Percentiles rank a stretch among this genome's conserved stretches.
Evolutionary conservation across 1,140 invertebrate genomes (phyloP).

Genomic region (Atta texana): DNA sequence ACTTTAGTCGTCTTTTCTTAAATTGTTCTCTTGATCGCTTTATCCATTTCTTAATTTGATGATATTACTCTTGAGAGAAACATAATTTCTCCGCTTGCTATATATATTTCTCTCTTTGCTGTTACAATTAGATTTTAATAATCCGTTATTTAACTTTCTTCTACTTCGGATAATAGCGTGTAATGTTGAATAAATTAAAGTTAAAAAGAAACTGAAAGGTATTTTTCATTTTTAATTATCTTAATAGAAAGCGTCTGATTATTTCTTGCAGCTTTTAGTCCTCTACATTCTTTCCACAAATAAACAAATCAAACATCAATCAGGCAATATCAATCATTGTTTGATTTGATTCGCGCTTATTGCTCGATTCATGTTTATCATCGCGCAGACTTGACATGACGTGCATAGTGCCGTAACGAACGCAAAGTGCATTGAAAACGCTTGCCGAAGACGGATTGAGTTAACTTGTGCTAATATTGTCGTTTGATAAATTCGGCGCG

Average conservation of each 20-base stretch:
- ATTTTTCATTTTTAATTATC: background rate
- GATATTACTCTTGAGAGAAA: background rate
- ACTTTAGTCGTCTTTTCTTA: slow-evolving; percentile 22
- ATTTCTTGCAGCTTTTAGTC: background rate
- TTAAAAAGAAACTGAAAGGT: background rate
- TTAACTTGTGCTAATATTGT: slow-evolving; percentile 46
- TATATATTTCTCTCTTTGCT: background rate
- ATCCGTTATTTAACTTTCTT: background rate
- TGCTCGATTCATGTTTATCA: slow-evolving; percentile 36
- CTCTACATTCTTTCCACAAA: background rate
- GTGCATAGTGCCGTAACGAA: background rate
- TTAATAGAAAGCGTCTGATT: background rate
- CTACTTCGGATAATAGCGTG: background rate
- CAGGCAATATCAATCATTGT: slow-evolving; percentile 27
- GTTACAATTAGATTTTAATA: background rate
- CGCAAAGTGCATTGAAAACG: slow-evolving; percentile 32
- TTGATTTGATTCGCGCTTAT: slow-evolving; percentile 27
- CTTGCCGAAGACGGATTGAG: background rate
- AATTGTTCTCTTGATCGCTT: slow-evolving; percentile 2
- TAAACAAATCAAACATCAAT: background rate
- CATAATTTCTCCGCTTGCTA: background rate
- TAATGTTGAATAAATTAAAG: background rate
- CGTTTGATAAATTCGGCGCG: slow-evolving; percentile 51
- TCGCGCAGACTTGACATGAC: background rate
- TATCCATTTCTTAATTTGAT: background rate